A percentile compares a stretch with the other conserved stretches of the same genome.
phyloP scores from a whole-genome alignment of 1,140 invertebrate species.

The Drosophila truncata region DNA sequence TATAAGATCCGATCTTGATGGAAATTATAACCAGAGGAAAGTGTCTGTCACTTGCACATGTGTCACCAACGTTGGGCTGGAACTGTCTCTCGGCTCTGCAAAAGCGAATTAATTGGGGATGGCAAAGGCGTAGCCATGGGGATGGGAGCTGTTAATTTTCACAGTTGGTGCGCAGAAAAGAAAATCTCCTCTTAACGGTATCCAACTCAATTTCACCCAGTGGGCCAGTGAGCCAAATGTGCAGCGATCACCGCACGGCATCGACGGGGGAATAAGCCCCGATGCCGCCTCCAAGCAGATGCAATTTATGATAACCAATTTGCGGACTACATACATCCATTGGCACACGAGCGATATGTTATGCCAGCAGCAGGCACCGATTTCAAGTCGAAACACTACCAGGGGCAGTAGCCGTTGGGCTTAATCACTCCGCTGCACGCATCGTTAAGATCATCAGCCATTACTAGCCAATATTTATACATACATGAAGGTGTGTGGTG shows the following conservation, averaged over 20 bases:
- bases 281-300: background rate
- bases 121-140: constrained; percentile 26
- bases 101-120: constrained; percentile 23
- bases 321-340: constrained; percentile 33
- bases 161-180: constrained; percentile 78
- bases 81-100: constrained; percentile 26
- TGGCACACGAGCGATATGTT: constrained; percentile 29
- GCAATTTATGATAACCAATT: constrained; percentile 54
- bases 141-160: constrained; percentile 53
- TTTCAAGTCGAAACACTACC: constrained; percentile 3
- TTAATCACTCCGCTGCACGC: constrained; percentile 69
- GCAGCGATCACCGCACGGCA: constrained; percentile 59
- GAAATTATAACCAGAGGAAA: constrained; percentile 9
- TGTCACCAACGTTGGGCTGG: constrained; percentile 11
- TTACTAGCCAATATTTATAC: constrained; percentile 14
- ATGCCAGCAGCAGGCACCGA: constrained; percentile 27
- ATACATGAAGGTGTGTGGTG: constrained; percentile 7
- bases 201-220: constrained; percentile 83
- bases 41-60: constrained; percentile 27
- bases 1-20: constrained; percentile 7
- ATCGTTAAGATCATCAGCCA: constrained; percentile 70
- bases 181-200: constrained; percentile 72
- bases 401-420: constrained; percentile 35
- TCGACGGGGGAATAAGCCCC: constrained; percentile 33
- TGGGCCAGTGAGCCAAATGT: constrained; percentile 82